Evolutionary conservation across 2,797 vertebrate species (phyloP), one percentile per base, ranked within the genome.

Genomic region (Epinephelus awoara): DNA sequence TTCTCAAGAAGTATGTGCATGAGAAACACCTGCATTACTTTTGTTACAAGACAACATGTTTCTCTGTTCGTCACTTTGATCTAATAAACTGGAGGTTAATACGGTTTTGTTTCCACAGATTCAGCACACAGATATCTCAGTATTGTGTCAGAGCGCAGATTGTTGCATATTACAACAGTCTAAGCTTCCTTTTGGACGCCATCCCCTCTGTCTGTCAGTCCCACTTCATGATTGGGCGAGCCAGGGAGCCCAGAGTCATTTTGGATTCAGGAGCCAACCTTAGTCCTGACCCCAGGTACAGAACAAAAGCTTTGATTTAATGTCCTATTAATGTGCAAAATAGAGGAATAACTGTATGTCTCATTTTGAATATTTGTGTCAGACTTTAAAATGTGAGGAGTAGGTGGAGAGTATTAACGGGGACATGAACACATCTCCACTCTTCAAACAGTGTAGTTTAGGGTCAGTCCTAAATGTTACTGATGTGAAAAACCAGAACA

Each of bases 111-210:
- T 15, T 65, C 57, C 79, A 94, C 87, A 96, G 95, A 71, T 87
- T 97, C 71, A 94, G 59, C 75, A 38, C 19, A 9, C 56, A 0
- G 49, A 91, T 94, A 54, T 94, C 90, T 59, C 93, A 92, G 51
- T 80, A 90, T 19, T 92, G 90, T 46, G 85, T 95, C 34, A 87
- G 90, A 87, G 89, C 90, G 19, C 95, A 96, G 88, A 93, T 96
- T 38, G 80, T 92, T 74, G 89, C 85, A 0, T 88, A 93, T 70
- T 94, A 89, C 86, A 85, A 67, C 27, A 95, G 93, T 74, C 85
- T 96, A 17, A 92, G 68, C 70, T 85, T 78, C 11, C 84, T 95
- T 4, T 82, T 96, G 51, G 87, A 94, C 0, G 79, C 93, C 15
- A 50, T 95, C n/a, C 94, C 95, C 10, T 72, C 88, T 14, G 57